phyloP scores from a whole-genome alignment of 1,140 invertebrate species.

The Lepidurus apus region DNA sequence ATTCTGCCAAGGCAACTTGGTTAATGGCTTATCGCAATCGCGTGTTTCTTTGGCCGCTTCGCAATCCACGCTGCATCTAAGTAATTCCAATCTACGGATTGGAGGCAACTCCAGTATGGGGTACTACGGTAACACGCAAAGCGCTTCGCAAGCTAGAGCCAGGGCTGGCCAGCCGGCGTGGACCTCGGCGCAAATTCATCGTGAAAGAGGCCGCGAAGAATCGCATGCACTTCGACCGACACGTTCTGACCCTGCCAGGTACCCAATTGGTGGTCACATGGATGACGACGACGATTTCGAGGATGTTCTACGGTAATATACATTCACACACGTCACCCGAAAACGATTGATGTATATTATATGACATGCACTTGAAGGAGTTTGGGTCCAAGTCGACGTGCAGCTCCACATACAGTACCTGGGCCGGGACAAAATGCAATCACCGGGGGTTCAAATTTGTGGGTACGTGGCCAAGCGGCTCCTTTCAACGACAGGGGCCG shows the following conservation, averaged over 20 bases:
- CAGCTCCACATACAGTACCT: conserved; percentile 35
- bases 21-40: conserved; percentile 34
- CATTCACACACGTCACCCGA: background rate
- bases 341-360: background rate
- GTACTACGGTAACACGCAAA: background rate
- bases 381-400: conserved; percentile 23
- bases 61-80: conserved; percentile 35
- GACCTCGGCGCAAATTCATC: conserved; percentile 29
- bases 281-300: conserved; percentile 53
- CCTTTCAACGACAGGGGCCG: conserved; percentile 35
- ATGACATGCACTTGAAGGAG: background rate
- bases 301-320: conserved; percentile 53
- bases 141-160: conserved; percentile 39
- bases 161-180: conserved; percentile 42
- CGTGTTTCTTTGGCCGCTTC: conserved; percentile 36
- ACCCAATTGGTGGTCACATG: background rate
- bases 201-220: conserved; percentile 11
- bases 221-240: conserved; percentile 17
- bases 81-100: background rate
- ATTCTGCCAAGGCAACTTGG: conserved; percentile 31
- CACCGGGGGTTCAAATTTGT: background rate
- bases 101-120: conserved; percentile 6
- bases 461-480: conserved; percentile 31
- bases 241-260: background rate
- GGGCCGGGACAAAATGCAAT: conserved; percentile 11